These are phyloP conservation scores for Uloborus plumipes DNA, from an alignment of 2,888 invertebrate species.

Conservation along the genomic window DNA sequence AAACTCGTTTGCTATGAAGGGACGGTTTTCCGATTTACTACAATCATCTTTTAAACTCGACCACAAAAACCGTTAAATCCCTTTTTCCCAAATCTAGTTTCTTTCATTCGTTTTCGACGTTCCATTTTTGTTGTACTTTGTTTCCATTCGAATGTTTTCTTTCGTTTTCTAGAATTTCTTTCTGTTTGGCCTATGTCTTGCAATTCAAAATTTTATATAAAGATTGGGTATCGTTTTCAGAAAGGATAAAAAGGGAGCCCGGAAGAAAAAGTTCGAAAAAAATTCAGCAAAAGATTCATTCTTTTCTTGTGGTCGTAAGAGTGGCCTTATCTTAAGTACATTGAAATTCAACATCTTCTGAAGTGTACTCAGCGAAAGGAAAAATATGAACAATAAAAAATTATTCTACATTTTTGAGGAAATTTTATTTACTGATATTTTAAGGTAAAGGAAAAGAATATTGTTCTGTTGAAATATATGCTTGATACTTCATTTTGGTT, in stretches of 20 bases:
- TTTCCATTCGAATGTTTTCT: slow-evolving; percentile 29
- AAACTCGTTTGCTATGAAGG: slow-evolving; percentile 10
- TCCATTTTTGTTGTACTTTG: slow-evolving; percentile 27
- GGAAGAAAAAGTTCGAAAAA: neutral
- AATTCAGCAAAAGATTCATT: neutral
- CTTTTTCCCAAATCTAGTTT: slow-evolving; percentile 57
- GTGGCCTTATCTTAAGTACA: too few species aligned
- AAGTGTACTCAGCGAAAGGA: too few species aligned
- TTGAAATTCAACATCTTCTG: too few species aligned
- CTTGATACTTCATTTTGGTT: too few species aligned
- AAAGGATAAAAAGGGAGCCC: slow-evolving; percentile 16
- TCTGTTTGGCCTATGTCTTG: slow-evolving; percentile 45
- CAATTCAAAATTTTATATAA: slow-evolving; percentile 41
- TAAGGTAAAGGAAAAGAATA: too few species aligned
- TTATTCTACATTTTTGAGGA: too few species aligned
- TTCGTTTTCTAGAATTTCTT: slow-evolving; percentile 12
- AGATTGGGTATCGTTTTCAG: slow-evolving; percentile 38
- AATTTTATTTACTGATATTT: too few species aligned
- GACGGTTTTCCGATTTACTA: slow-evolving; percentile 45
- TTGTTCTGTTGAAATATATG: too few species aligned
- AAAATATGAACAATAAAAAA: too few species aligned
- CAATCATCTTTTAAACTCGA: slow-evolving; percentile 60
- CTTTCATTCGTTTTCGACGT: slow-evolving; percentile 26
- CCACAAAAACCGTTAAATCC: slow-evolving; percentile 61
- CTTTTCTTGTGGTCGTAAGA: neutral